Conservation (phyloP, 2,888 invertebrate genomes). For the Drosophila yooni region DNA sequence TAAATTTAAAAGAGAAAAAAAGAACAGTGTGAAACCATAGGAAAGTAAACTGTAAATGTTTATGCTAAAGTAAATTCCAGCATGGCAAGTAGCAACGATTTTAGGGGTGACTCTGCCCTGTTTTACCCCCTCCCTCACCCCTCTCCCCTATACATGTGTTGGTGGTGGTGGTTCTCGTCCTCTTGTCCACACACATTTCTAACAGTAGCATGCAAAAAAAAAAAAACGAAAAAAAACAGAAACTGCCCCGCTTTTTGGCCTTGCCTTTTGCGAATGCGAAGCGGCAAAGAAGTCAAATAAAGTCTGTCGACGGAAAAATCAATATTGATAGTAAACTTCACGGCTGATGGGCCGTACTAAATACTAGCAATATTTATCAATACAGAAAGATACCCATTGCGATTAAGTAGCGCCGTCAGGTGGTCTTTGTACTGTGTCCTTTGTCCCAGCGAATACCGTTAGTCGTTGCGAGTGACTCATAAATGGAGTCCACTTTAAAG, state of each 20-base stretch:
- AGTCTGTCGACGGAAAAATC: conserved; percentile 61
- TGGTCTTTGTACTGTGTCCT: conserved; percentile 60
- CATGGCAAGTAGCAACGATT: conserved; percentile 49
- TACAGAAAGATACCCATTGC: not conserved
- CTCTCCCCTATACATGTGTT: conserved; percentile 20
- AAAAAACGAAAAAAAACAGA: conserved; percentile 27
- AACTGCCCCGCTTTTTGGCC: conserved; percentile 40
- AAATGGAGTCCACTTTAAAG: conserved; percentile 31
- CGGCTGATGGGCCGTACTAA: conserved; percentile 24
- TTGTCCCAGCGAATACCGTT: conserved; percentile 27
- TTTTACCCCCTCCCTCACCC: conserved; percentile 14
- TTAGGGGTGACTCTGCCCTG: conserved; percentile 62
- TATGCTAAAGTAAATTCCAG: conserved; percentile 78
- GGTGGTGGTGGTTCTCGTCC: conserved; percentile 55
- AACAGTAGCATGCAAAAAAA: conserved; percentile 52
- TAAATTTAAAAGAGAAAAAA: conserved; percentile 39
- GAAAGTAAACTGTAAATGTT: conserved; percentile 67
- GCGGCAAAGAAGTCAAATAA: conserved; percentile 56
- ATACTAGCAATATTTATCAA: conserved; percentile 3
- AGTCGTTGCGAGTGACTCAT: conserved; percentile 54
- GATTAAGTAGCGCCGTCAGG: conserved; percentile 63
- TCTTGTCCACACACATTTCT: conserved; percentile 44
- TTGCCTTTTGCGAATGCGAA: conserved; percentile 46
- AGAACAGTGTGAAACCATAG: conserved; percentile 64
- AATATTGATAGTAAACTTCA: conserved; percentile 64